These are phyloP conservation scores for Galeopterus variegatus DNA, from an alignment of 2,113 vertebrate species.

Conservation along the genomic window DNA sequence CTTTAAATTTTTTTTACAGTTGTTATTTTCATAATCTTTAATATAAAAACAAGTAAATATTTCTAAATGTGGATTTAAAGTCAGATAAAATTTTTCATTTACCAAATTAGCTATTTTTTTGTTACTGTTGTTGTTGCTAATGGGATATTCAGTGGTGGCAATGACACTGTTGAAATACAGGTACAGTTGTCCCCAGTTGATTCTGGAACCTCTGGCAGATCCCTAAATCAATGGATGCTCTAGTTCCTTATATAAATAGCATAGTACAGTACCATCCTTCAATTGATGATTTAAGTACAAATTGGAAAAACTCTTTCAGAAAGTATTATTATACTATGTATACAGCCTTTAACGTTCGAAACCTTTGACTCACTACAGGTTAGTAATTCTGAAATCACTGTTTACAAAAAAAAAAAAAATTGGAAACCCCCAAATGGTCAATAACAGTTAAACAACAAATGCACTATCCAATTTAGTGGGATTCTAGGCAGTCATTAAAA, in stretches of 20 bases:
- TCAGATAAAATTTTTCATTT: not conserved
- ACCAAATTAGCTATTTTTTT: not conserved
- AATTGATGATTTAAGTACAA: not conserved
- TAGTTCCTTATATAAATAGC: too few relatives aligned
- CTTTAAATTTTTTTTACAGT: not conserved
- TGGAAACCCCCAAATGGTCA: not conserved
- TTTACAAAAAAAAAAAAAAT: not conserved
- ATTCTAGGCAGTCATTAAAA: conserved; percentile 51
- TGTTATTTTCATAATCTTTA: conserved; percentile 11
- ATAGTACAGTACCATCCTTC: not conserved
- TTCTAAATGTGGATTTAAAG: conserved; percentile 3
- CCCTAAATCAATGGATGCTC: too few relatives aligned
- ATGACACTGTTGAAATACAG: not conserved
- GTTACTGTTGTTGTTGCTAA: not conserved
- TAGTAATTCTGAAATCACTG: not conserved
- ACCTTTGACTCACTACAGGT: not conserved
- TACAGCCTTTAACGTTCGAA: not conserved
- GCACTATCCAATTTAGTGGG: not conserved
- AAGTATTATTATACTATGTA: not conserved
- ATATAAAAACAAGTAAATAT: not conserved
- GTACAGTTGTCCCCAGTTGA: too few relatives aligned
- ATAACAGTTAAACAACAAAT: not conserved
- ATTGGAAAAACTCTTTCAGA: not conserved
- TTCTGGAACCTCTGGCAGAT: too few relatives aligned
- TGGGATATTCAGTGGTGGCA: not conserved